Evolutionary conservation across 2,888 invertebrate genomes (phyloP).

Genomic region (Eumacrocentrus americanus): DNA sequence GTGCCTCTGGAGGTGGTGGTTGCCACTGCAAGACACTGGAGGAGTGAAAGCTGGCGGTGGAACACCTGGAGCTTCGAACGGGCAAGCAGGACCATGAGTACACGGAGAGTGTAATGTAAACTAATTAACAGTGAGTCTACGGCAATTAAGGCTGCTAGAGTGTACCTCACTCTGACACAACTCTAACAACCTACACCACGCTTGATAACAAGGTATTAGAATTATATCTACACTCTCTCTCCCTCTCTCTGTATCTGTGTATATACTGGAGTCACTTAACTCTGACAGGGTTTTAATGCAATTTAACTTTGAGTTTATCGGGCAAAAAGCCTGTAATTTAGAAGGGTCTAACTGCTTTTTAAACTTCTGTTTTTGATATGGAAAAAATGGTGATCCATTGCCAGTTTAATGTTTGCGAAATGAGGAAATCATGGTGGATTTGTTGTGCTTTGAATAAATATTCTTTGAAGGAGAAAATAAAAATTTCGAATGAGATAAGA

Average conservation of each 20-base stretch:
- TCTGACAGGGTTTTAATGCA: conserved; percentile 19
- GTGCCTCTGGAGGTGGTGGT: conserved; percentile 29
- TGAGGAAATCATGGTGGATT: conserved; percentile 2
- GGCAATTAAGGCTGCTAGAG: conserved; percentile 58
- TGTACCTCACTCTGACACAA: conserved; percentile 57
- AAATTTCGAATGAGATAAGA: conserved; percentile 23
- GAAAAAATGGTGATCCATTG: neutral
- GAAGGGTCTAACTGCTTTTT: neutral
- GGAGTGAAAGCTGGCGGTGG: conserved; percentile 26
- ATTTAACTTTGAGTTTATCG: conserved; percentile 16
- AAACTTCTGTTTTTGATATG: neutral
- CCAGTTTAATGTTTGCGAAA: conserved; percentile 1
- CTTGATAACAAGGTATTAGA: conserved; percentile 37
- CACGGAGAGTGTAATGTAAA: conserved; percentile 60
- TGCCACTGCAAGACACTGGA: neutral
- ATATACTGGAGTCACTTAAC: neutral
- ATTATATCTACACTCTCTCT: conserved; percentile 23
- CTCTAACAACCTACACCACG: conserved; percentile 46
- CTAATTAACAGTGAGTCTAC: conserved; percentile 60
- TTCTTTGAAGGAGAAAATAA: neutral
- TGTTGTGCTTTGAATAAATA: conserved; percentile 26
- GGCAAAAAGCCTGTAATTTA: too few species aligned
- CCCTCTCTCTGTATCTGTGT: too few species aligned
- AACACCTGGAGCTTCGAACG: conserved; percentile 42
- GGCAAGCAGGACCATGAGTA: conserved; percentile 38